These are phyloP conservation scores for Nematolebias whitei DNA, from an alignment of 2,113 vertebrate genomes.

Conservation along the genomic window DNA sequence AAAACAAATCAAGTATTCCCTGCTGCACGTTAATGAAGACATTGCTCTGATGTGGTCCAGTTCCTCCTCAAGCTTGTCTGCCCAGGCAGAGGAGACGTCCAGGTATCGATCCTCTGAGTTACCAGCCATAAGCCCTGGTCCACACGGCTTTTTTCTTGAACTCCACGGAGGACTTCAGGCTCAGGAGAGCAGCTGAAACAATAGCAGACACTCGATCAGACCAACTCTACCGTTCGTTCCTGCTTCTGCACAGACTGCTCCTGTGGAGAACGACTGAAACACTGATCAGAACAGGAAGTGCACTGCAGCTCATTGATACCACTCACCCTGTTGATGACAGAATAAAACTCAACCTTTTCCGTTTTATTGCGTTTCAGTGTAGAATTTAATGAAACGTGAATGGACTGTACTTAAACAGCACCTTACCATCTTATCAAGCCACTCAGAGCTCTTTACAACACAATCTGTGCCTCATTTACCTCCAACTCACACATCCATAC, in stretches of 20 bases:
- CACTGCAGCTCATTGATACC: too few relatives aligned
- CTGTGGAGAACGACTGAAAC: background rate
- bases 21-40: background rate
- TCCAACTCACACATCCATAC: too few relatives aligned
- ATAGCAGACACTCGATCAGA: background rate
- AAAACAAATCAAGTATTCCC: background rate
- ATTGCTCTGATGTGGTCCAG: background rate
- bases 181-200: slow-evolving; percentile 83
- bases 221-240: background rate
- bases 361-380: too few relatives aligned
- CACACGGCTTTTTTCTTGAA: slow-evolving; percentile 94
- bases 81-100: background rate
- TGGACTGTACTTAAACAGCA: too few relatives aligned
- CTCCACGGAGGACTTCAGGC: slow-evolving; percentile 83
- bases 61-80: background rate
- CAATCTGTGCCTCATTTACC: too few relatives aligned
- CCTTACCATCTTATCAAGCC: too few relatives aligned
- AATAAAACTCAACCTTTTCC: too few relatives aligned
- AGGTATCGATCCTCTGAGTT: slow-evolving; percentile 11
- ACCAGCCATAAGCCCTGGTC: slow-evolving; percentile 92
- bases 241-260: background rate
- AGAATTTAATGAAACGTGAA: too few relatives aligned
- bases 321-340: too few relatives aligned
- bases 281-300: background rate
- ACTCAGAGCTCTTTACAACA: too few relatives aligned